phyloP scores from a whole-genome alignment of 2,797 vertebrate species.

The Rhinella marina region DNA sequence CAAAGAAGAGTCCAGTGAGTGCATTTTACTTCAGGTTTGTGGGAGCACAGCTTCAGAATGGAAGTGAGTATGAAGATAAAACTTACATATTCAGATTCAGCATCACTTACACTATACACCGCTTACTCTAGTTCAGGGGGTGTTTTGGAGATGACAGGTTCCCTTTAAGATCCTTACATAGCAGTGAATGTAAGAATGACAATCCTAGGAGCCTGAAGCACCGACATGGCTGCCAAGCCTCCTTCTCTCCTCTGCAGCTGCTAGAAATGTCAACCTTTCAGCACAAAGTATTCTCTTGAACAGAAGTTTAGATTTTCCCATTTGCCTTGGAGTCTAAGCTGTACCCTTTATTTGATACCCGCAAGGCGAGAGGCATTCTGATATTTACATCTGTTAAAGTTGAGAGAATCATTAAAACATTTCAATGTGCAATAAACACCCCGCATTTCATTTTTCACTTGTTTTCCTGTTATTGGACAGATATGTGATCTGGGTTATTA shows the following conservation, averaged over 20 bases:
- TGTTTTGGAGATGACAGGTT: too few relatives aligned
- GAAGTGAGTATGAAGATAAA: too few relatives aligned
- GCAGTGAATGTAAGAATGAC: background rate
- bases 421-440: background rate
- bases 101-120: too few relatives aligned
- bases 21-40: too few relatives aligned
- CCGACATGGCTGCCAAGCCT: background rate
- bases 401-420: background rate
- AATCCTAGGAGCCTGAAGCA: background rate
- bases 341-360: background rate
- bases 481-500: slow-evolving; percentile 1
- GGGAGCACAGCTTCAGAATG: too few relatives aligned
- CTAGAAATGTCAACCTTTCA: background rate
- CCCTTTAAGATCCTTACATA: background rate
- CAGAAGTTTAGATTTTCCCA: background rate
- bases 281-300: background rate
- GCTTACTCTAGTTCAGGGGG: too few relatives aligned
- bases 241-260: background rate
- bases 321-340: background rate
- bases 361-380: background rate
- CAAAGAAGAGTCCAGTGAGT: too few relatives aligned
- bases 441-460: background rate
- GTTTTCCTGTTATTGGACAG: background rate
- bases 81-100: too few relatives aligned
- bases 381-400: background rate